Base-by-base conservation (phyloP, 1,140 invertebrate genomes). In the Neodiprion lecontei region DNA sequence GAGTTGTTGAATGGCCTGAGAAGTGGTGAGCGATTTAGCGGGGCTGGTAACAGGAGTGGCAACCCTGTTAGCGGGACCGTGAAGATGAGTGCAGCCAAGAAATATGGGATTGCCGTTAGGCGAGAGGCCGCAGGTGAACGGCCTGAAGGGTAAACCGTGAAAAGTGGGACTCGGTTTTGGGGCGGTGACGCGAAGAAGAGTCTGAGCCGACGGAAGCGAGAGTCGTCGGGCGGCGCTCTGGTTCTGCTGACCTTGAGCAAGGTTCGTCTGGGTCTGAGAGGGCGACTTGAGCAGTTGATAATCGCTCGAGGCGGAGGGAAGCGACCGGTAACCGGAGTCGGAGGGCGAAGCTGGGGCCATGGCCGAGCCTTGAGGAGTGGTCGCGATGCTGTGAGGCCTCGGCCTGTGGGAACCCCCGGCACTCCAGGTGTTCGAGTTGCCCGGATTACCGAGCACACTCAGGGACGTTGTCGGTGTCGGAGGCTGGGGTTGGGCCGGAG, bases 1-100 rank as follows among this genome's bases (percentile, higher is more conserved):
- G 65, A 94, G 85, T 79, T 93, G 93, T 70, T 93, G 91, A 28
- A 94, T 92, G 0, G 93, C 92, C 73, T 93, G 91, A 1, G 87
- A 86, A 1, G 89, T 86, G 40, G 88, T 88, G 21, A 87, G 67
- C 84, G 86, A 75, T 89, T 91, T 77, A 84, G 92, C 73, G 85
- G 92, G 72, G 88, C 92, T 76, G 86, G 90, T 90, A 1, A 85
- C 84, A 0, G 90, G 88, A 3, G 90, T 89, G 9, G 83, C 83
- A 7, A 79, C 82, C 73, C 84, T 81, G 21, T 79, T 49, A 73
- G 80, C 71, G 74, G 80, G 72, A 14, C 53, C 50, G 49, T 88
- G 87, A 11, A 89, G 80, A 76, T 89, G 89, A 0, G 89, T 89
- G 78, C 88, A 90, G 0, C 89, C 89, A 14, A 90, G 80, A 75